Evolutionary conservation across 1,140 invertebrate species (phyloP).

Genomic region (Lasaia peninsularis): DNA sequence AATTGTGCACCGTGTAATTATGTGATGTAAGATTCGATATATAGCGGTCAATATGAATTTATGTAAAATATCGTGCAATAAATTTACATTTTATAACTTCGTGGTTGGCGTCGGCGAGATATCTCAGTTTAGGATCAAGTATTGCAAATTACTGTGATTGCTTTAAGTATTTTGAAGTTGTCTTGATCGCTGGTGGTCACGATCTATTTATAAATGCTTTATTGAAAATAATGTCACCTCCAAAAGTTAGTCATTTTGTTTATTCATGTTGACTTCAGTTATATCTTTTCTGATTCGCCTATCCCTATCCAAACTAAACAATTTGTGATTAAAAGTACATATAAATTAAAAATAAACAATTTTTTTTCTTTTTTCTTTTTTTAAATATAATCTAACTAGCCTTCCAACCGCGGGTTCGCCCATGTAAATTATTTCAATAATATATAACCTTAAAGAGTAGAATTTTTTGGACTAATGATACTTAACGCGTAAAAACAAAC

Average conservation of each 20-base stretch:
- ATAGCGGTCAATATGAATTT: slow-evolving; percentile 67
- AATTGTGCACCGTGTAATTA: slow-evolving; percentile 68
- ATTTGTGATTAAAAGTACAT: no score
- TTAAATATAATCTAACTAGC: no score
- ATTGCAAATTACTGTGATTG: slow-evolving; percentile 13
- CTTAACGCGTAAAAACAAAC: no score
- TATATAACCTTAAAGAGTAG: no score
- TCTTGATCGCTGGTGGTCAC: slow-evolving; percentile 17
- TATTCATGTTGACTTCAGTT: background rate
- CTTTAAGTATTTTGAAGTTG: slow-evolving; percentile 7
- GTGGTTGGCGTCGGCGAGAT: slow-evolving; percentile 37
- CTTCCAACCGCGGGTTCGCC: no score
- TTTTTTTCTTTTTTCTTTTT: no score
- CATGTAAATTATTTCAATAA: no score
- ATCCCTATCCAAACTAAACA: no score
- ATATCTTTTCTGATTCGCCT: no score
- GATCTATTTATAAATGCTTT: slow-evolving; percentile 10
- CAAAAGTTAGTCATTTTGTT: background rate
- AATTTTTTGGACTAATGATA: no score
- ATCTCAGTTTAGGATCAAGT: slow-evolving; percentile 46
- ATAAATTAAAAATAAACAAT: no score
- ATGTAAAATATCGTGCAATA: slow-evolving; percentile 73
- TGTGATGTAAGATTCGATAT: slow-evolving; percentile 64
- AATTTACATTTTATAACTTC: slow-evolving; percentile 73
- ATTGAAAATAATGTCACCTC: background rate